These are phyloP conservation scores for Monopis laevigella DNA, from an alignment of 2,888 invertebrate genomes.

Conservation along the genomic window DNA sequence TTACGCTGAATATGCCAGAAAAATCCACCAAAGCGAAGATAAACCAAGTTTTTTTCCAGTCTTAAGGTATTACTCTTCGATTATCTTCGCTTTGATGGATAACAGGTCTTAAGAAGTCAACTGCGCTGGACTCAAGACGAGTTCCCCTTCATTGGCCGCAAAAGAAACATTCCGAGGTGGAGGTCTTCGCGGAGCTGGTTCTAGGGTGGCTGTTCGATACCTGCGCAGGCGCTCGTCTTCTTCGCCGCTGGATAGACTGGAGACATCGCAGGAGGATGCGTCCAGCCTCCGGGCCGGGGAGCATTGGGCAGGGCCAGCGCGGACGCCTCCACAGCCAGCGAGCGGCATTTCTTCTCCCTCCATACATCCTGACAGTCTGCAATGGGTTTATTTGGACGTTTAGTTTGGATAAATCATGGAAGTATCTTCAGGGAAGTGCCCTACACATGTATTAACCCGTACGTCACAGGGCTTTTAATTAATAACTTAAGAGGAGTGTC, in stretches of 20 bases:
- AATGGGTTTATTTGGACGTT: too few species aligned
- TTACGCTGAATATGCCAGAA: neutral
- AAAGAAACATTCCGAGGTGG: slow-evolving; percentile 60
- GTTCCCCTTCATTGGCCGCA: slow-evolving; percentile 61
- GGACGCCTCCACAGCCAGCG: slow-evolving; percentile 32
- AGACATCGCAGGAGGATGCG: slow-evolving; percentile 57
- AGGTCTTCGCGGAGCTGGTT: slow-evolving; percentile 16
- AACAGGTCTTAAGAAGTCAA: slow-evolving; percentile 34
- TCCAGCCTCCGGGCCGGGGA: slow-evolving; percentile 58
- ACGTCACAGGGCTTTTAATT: too few species aligned
- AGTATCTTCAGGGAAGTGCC: too few species aligned
- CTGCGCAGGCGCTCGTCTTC: slow-evolving; percentile 59
- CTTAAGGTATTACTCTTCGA: neutral
- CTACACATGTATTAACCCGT: too few species aligned
- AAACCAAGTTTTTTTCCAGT: neutral
- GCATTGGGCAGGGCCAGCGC: slow-evolving; percentile 53
- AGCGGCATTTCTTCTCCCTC: slow-evolving; percentile 60
- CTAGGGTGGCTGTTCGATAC: slow-evolving; percentile 40
- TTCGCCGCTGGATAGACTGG: slow-evolving; percentile 60
- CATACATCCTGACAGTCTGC: slow-evolving; percentile 54
- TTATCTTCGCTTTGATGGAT: neutral
- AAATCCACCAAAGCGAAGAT: neutral
- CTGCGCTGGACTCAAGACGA: slow-evolving; percentile 72
- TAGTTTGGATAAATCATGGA: too few species aligned
- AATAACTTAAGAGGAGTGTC: too few species aligned